A percentile compares a stretch with the other conserved stretches of the same genome.
phyloP scores from a whole-genome alignment of 2,888 invertebrate species.

The Corythucha ciliata region DNA sequence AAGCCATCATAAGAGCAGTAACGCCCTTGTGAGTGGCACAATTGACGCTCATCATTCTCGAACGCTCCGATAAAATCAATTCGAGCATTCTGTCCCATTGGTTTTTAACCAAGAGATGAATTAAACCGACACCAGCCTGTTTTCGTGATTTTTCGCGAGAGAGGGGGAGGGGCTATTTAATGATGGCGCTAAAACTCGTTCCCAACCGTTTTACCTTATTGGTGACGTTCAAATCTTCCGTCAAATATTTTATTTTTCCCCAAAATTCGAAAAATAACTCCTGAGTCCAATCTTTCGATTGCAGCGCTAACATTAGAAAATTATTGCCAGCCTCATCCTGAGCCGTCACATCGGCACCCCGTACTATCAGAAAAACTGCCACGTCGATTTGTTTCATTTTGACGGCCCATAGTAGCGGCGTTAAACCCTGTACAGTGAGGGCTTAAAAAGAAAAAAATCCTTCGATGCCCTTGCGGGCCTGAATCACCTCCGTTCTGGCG shows the following conservation, averaged over 20 bases:
- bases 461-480: too few species aligned
- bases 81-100: constrained; percentile 41
- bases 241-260: constrained; percentile 38
- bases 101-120: constrained; percentile 42
- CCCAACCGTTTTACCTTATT: constrained; percentile 40
- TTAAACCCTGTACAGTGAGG: too few species aligned
- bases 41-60: constrained; percentile 38
- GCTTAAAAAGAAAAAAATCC: too few species aligned
- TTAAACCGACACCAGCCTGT: constrained; percentile 40
- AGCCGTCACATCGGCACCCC: constrained; percentile 41
- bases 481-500: too few species aligned
- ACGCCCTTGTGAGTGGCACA: constrained; percentile 38
- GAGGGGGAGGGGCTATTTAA: too few species aligned
- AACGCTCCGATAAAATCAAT: constrained; percentile 33
- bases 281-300: constrained; percentile 42
- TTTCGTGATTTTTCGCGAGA: background rate
- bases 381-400: constrained; percentile 41
- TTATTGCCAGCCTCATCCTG: constrained; percentile 41
- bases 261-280: constrained; percentile 41
- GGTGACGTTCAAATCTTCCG: constrained; percentile 39
- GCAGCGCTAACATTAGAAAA: constrained; percentile 40
- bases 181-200: too few species aligned
- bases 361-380: constrained; percentile 40
- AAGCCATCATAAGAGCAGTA: constrained; percentile 42
- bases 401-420: constrained; percentile 43